Percentiles rank a stretch among this genome's conserved stretches.
phyloP scores from a whole-genome alignment of 2,888 invertebrate species.

The Philereme transversata region DNA sequence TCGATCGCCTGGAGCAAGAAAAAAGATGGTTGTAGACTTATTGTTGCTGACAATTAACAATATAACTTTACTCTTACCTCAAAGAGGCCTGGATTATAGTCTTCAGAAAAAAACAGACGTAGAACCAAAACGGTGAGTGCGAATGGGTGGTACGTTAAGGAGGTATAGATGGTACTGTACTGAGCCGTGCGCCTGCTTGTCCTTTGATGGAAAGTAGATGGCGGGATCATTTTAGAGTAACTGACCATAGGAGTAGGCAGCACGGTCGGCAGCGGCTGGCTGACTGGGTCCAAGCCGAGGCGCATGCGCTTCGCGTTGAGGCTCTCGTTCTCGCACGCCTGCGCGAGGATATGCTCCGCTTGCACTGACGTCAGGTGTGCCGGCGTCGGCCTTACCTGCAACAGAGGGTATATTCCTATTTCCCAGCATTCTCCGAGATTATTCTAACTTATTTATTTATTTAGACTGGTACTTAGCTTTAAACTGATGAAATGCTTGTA shows the following conservation, averaged over 20 bases:
- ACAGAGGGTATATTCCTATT: constrained; percentile 21
- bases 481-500: too few species aligned
- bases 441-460: too few species aligned
- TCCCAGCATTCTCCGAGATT: constrained; percentile 11
- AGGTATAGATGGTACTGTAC: too few species aligned
- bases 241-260: constrained; percentile 86
- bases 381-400: constrained; percentile 95
- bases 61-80: too few species aligned
- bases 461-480: too few species aligned
- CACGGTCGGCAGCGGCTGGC: constrained; percentile 93
- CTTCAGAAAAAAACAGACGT: too few species aligned
- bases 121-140: too few species aligned
- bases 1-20: constrained; percentile 77
- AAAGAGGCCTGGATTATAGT: too few species aligned
- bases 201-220: too few species aligned
- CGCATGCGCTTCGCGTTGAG: constrained; percentile 99
- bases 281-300: constrained; percentile 96
- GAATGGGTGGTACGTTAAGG: too few species aligned
- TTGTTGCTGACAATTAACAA: too few species aligned
- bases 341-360: constrained; percentile 97
- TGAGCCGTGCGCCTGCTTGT: too few species aligned
- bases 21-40: not conserved
- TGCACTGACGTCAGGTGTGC: constrained; percentile 98
- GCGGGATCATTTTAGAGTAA: constrained; percentile 11
- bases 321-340: constrained; percentile 98